A percentile compares a stretch with the other conserved stretches of the same genome.
phyloP scores from a whole-genome alignment of 2,113 vertebrate genomes.

The Capra hircus region DNA sequence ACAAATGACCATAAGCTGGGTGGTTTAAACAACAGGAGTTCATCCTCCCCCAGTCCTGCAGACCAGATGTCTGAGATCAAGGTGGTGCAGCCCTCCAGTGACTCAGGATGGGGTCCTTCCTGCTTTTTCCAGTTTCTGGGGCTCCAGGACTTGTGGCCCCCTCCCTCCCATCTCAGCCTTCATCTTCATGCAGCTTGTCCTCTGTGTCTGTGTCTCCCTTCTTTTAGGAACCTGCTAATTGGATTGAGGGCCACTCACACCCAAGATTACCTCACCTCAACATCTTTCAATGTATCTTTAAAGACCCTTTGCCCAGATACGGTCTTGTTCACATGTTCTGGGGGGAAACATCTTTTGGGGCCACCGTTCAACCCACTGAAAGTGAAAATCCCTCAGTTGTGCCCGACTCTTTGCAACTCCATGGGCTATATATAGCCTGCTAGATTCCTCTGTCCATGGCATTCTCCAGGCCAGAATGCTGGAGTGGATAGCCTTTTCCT shows the following conservation, averaged over 20 bases:
- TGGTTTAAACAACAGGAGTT: background rate
- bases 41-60: background rate
- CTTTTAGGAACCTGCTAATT: background rate
- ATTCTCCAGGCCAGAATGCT: background rate
- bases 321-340: background rate
- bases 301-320: background rate
- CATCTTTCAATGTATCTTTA: background rate
- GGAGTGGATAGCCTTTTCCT: background rate
- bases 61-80: background rate
- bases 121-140: background rate
- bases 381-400: background rate
- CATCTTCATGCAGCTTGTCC: background rate
- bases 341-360: background rate
- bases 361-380: background rate
- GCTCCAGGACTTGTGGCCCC: background rate
- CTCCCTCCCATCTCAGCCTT: background rate
- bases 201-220: background rate
- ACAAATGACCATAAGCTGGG: background rate
- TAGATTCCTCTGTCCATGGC: background rate
- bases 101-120: background rate
- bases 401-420: background rate
- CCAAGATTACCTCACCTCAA: background rate
- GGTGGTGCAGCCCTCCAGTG: background rate
- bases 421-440: background rate
- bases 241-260: background rate